A percentile compares a stretch with the other conserved stretches of the same genome.
Evolutionary conservation across 2,113 vertebrate genomes (phyloP).

Genomic region (Edolisoma coerulescens): DNA sequence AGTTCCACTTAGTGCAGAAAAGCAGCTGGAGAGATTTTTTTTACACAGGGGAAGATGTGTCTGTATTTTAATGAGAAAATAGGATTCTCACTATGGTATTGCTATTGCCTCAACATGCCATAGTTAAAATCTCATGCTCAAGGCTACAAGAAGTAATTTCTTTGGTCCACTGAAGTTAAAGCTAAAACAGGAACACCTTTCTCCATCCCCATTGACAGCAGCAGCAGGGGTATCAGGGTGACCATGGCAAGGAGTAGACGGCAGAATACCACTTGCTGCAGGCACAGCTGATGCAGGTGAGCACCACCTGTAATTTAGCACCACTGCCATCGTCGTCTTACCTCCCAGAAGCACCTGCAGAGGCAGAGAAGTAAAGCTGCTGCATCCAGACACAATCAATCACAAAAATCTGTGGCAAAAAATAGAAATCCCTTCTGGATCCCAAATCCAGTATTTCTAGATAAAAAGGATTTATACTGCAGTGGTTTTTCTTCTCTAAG

Average conservation of each 20-base stretch:
- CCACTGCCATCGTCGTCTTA: rapidly evolving
- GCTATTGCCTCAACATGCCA: neutral
- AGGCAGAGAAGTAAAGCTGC: neutral
- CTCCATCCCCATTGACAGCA: neutral
- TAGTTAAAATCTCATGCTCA: neutral
- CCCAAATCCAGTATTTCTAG: neutral
- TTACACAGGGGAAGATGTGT: neutral
- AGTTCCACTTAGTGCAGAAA: neutral
- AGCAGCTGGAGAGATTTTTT: neutral
- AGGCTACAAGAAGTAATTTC: neutral
- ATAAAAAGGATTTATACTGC: neutral
- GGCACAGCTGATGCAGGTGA: neutral
- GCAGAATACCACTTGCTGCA: rapidly evolving
- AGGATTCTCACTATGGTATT: neutral
- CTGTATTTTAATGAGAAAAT: neutral
- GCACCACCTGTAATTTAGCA: neutral
- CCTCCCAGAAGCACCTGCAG: rapidly evolving
- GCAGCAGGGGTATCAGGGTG: neutral
- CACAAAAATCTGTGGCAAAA: neutral
- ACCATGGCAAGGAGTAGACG: neutral
- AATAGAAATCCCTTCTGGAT: neutral
- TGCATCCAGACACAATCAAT: neutral
- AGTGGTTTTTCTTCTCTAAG: neutral
- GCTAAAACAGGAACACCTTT: neutral
- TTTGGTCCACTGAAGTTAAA: neutral